Evolutionary conservation across 2,113 vertebrate genomes (phyloP), one percentile per base, ranked within the genome.

Genomic region (Rhea americana): DNA sequence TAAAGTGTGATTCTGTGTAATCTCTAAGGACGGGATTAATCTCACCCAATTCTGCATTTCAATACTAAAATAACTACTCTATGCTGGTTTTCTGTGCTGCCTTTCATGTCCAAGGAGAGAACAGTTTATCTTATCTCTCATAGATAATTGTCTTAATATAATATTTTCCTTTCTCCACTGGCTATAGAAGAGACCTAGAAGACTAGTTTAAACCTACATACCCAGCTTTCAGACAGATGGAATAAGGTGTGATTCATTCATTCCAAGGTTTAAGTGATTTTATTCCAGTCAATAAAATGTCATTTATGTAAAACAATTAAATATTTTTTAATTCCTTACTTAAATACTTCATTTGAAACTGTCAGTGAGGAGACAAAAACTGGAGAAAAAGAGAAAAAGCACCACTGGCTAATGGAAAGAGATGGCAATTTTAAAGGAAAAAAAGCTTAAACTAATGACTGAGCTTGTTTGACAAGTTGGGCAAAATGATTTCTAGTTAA

Each of bases 251-350:
- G 48, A 82, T 94, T 93, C 24, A 75, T 94, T 84, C 95, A 93
- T 90, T 90, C 77, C 51, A 41, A 68, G 84, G 78, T 96, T 78
- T 93, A 82, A 75, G 74, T 89, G 77, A 88, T 58, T 30, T 82
- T 62, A 62, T 58, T 87, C 48, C 68, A 9, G 7, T 75, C 86
- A 85, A 82, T 90, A 89, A 85, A 80, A 91, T 70, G 37, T 74
- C 76, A 91, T 84, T 95, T 95, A 91, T 41, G 66, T 93, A 85
- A 91, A 91, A 81, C 43, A n/a, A 86, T 8, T 3, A 81, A 93
- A 88, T 93, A 81, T 37, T 12, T 90, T 94, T 91, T 94, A 91
- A 93, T 94, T 93, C 72, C 48, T 51, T 88, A 5, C 62, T 90
- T 94, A 48, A 81, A 90, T 88, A 41, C 73, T 82, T 50, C 56